Conservation (phyloP, 2,888 invertebrate genomes). For the Hydroisotoma schaefferi region DNA sequence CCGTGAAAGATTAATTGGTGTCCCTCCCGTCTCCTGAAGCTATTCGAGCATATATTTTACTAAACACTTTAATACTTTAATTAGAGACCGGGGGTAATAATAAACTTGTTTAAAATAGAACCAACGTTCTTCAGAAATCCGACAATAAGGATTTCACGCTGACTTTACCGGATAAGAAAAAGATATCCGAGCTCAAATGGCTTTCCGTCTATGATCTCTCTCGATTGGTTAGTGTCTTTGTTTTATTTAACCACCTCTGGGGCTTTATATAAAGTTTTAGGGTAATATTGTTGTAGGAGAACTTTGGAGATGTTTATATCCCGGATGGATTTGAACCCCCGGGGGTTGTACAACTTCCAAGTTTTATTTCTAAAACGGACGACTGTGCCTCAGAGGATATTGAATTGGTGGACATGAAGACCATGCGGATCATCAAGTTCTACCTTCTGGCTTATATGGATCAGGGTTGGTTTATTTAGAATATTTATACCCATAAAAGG, state of each 20-base stretch:
- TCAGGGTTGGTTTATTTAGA: conserved; percentile 24
- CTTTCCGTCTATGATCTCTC: conserved; percentile 81
- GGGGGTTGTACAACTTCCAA: conserved; percentile 62
- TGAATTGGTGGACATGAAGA: conserved; percentile 74
- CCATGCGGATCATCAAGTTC: conserved; percentile 70
- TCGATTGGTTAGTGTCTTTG: conserved; percentile 60
- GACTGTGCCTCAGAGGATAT: conserved; percentile 66
- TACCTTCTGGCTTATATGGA: conserved; percentile 47
- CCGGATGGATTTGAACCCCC: conserved; percentile 89
- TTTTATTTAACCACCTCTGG: no score
- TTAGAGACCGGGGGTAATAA: no score
- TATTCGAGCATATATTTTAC: no score
- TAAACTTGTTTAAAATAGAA: conserved; percentile 59
- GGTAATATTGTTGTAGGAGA: conserved; percentile 56
- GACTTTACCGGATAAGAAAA: conserved; percentile 77
- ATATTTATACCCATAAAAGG: not conserved
- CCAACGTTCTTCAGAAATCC: conserved; percentile 79
- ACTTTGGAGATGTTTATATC: conserved; percentile 83
- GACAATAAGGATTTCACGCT: conserved; percentile 79
- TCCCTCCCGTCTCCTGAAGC: no score
- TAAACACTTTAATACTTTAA: no score
- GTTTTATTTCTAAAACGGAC: conserved; percentile 62
- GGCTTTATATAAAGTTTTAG: no score
- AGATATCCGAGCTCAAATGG: conserved; percentile 83
- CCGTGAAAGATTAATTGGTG: no score